These are phyloP conservation scores for Hypena proboscidalis DNA, from an alignment of 2,888 invertebrate genomes.

Conservation along the genomic window DNA sequence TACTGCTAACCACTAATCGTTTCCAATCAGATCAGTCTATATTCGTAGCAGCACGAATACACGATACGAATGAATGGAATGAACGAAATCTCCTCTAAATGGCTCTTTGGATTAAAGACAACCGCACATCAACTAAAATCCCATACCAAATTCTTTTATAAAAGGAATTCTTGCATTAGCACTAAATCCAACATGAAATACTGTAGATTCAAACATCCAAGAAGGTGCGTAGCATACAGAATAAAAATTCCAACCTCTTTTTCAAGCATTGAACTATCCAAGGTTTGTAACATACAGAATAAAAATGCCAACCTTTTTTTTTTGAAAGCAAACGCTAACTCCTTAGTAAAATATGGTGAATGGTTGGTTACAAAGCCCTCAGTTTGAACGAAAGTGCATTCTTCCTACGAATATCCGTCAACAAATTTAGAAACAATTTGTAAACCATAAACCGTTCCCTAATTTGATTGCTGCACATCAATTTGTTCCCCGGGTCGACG, in stretches of 20 bases:
- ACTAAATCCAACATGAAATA: not conserved
- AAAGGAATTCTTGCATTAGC: conserved; percentile 1
- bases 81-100: no score
- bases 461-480: conserved; percentile 61
- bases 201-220: not conserved
- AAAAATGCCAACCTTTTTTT: conserved; percentile 7
- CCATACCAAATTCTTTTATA: not conserved
- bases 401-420: conserved; percentile 18
- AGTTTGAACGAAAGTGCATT: conserved; percentile 23
- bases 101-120: no score
- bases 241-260: conserved; percentile 5
- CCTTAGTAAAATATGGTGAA: conserved; percentile 12
- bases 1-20: no score
- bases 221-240: no score
- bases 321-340: conserved; percentile 14
- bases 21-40: no score
- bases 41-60: no score
- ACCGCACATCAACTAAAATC: not conserved
- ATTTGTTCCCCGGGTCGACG: conserved; percentile 55
- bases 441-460: conserved; percentile 54
- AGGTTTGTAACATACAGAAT: no score
- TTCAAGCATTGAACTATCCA: no score
- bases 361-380: conserved; percentile 5
- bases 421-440: conserved; percentile 58
- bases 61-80: no score